Evolutionary conservation across 2,113 vertebrate species (phyloP).

Genomic region (Oncorhynchus gorbuscha): DNA sequence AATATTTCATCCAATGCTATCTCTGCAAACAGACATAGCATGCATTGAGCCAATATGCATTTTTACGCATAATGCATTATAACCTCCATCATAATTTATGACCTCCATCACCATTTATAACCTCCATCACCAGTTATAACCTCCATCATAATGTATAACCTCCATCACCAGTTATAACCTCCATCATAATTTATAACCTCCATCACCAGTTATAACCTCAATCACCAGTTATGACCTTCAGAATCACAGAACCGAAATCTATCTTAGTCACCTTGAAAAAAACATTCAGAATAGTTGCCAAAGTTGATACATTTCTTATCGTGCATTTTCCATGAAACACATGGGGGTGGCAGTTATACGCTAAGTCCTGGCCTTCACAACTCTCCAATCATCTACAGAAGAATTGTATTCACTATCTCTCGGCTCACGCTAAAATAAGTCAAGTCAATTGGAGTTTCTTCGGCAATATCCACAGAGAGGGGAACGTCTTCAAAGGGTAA

Average conservation of each 20-base stretch:
- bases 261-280: neutral
- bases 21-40: constrained; percentile 8
- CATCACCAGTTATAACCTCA: too few relatives aligned
- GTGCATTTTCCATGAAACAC: neutral
- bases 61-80: neutral
- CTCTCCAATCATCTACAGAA: neutral
- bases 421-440: constrained; percentile 6
- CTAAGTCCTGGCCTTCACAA: neutral
- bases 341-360: neutral
- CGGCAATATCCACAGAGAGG: constrained; percentile 55
- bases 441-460: constrained; percentile 58
- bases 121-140: too few relatives aligned
- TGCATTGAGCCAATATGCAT: constrained; percentile 27
- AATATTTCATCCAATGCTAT: constrained; percentile 15
- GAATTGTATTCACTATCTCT: neutral
- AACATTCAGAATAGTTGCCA: neutral
- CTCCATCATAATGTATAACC: too few relatives aligned
- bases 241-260: neutral
- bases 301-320: neutral
- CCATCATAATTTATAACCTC: too few relatives aligned
- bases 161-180: too few relatives aligned
- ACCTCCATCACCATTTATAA: neutral
- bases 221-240: too few relatives aligned
- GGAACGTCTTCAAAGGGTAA: constrained; percentile 56
- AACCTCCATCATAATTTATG: neutral